phyloP scores from a whole-genome alignment of 2,113 vertebrate genomes.

The Sylvilagus bachmani region DNA sequence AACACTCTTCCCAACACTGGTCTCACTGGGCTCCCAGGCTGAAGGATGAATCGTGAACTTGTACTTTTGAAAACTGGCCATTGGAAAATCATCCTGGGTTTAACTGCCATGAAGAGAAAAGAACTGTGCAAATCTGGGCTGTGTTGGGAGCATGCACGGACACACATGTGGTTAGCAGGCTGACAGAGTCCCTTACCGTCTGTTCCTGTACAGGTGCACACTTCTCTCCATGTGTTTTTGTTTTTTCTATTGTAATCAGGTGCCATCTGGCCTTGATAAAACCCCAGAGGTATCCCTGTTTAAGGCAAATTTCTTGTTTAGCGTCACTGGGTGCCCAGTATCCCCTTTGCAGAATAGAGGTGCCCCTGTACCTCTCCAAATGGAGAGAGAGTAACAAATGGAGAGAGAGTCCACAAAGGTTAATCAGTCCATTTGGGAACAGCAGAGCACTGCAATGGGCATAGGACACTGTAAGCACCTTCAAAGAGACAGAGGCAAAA shows the following conservation, averaged over 20 bases:
- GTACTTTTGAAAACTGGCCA: background rate
- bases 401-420: background rate
- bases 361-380: background rate
- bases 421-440: background rate
- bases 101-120: background rate
- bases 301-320: background rate
- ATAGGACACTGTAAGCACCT: no score
- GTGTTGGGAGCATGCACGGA: background rate
- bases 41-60: background rate
- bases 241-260: background rate
- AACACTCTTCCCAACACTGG: background rate
- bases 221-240: background rate
- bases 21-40: background rate
- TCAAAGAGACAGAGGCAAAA: background rate
- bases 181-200: background rate
- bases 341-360: background rate
- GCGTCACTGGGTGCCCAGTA: background rate
- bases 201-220: background rate
- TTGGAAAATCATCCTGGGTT: background rate
- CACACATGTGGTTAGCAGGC: background rate
- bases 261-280: conserved; percentile 27
- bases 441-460: no score
- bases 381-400: background rate
- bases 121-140: background rate
- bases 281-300: background rate